Conservation (phyloP, 2,113 vertebrate species). For the Puffinus mauretanicus region DNA sequence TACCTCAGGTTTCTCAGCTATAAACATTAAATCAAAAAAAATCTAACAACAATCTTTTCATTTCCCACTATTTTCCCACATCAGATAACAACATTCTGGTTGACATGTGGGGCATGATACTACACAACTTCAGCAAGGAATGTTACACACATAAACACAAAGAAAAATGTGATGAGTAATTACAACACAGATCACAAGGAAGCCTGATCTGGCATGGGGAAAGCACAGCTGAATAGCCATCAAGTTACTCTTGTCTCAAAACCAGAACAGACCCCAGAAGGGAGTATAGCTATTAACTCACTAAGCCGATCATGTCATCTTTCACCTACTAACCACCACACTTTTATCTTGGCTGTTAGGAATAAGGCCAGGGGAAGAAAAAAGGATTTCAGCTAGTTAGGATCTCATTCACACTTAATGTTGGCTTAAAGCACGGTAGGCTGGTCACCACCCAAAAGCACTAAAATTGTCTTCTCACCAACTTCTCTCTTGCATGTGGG, state of each 20-base stretch:
- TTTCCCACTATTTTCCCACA: neutral
- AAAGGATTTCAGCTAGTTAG: neutral
- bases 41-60: neutral
- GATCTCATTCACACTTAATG: neutral
- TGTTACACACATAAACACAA: neutral
- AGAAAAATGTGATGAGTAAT: neutral
- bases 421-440: neutral
- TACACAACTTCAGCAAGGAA: neutral
- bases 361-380: neutral
- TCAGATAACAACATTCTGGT: neutral
- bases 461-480: neutral
- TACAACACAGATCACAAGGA: neutral
- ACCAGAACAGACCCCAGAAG: neutral
- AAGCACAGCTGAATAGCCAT: neutral
- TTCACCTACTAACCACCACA: neutral
- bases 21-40: neutral
- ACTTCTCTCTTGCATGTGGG: neutral
- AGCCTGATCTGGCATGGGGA: neutral
- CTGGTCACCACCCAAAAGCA: neutral
- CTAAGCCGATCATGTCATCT: neutral
- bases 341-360: neutral
- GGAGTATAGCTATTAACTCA: neutral
- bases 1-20: neutral
- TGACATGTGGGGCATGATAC: neutral
- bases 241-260: neutral